Percentiles rank a stretch among this genome's conserved stretches.
phyloP scores from a whole-genome alignment of 2,888 invertebrate genomes.

The Chrysotoxum bicinctum region DNA sequence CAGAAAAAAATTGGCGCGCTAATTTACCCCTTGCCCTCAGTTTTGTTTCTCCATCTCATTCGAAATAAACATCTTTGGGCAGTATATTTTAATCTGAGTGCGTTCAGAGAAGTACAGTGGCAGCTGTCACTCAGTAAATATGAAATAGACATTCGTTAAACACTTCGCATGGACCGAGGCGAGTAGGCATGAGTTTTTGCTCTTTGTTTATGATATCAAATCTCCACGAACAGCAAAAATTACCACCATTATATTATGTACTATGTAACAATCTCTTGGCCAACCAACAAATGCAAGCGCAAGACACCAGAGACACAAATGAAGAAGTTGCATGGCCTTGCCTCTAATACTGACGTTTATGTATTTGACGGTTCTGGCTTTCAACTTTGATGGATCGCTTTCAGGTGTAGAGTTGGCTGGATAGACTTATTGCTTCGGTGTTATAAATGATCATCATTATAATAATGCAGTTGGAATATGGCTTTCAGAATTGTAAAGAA shows the following conservation, averaged over 20 bases:
- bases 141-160: constrained; percentile 41
- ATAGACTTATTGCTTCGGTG: constrained; percentile 42
- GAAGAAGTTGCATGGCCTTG: constrained; percentile 54
- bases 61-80: background rate
- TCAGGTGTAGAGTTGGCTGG: constrained; percentile 49
- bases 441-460: constrained; percentile 59
- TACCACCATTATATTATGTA: constrained; percentile 39
- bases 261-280: constrained; percentile 23
- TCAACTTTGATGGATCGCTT: constrained; percentile 56
- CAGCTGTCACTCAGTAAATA: constrained; percentile 37
- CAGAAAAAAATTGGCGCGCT: constrained; percentile 36
- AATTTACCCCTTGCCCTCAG: constrained; percentile 25
- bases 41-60: constrained; percentile 20
- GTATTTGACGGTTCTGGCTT: constrained; percentile 61
- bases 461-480: constrained; percentile 29
- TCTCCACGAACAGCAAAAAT: constrained; percentile 58
- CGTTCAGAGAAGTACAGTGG: constrained; percentile 32
- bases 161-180: constrained; percentile 21
- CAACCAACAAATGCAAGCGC: constrained; percentile 4
- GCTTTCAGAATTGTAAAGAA: constrained; percentile 47
- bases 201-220: constrained; percentile 58
- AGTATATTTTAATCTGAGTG: constrained; percentile 24
- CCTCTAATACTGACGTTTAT: constrained; percentile 58
- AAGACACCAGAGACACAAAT: constrained; percentile 19
- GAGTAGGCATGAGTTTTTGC: constrained; percentile 50